Base-by-base conservation (phyloP, 2,113 vertebrate genomes). In the Climacteris rufus region DNA sequence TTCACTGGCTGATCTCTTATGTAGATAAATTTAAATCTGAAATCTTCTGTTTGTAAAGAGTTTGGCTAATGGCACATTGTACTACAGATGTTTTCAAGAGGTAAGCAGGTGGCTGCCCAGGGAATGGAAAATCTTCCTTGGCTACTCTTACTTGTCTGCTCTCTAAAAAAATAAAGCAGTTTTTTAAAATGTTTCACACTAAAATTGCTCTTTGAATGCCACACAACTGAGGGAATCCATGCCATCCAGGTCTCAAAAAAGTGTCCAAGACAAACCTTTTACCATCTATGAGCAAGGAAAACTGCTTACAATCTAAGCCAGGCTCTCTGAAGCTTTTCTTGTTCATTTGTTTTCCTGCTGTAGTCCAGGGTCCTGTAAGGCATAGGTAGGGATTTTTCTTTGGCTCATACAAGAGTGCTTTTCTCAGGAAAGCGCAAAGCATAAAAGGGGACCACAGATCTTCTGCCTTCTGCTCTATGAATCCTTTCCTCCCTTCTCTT, bases 391-490 rank as follows among this genome's bases (percentile, higher is more conserved):
- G 17, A 30, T 68, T 90, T 86, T 49, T 33, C 15, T 83, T 71
- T 6, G 3, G 9, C 15, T 83, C n/a, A 27, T 44, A 22, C 7
- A 44, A 31, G 24, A 83, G 50, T 53, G 10, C 4, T 60, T 87
- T 78, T n/a, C n/a, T 74, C 21, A 64, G 33, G 14, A 45, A 76
- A 66, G 11, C 42, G 31, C 21, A 60, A 65, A 59, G 23, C 28
- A 42, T 28, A 61, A 72, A 69, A 65, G 3, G 2, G 5, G 24
- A 30, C 12, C 5, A 6, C 12, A 47, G 30, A 52, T 65, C 57
- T 61, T 3, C 30, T 77, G 33, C 20, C 31, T 37, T 57, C 27
- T 1, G 1, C 31, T 78, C 1, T 0, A 11, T 31, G 14, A 28
- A 31, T 69, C 18, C 39, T 78, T 64, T 11, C 5, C 21, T 78